phyloP scores from a whole-genome alignment of 2,113 vertebrate species.

The Vulpes lagopus region DNA sequence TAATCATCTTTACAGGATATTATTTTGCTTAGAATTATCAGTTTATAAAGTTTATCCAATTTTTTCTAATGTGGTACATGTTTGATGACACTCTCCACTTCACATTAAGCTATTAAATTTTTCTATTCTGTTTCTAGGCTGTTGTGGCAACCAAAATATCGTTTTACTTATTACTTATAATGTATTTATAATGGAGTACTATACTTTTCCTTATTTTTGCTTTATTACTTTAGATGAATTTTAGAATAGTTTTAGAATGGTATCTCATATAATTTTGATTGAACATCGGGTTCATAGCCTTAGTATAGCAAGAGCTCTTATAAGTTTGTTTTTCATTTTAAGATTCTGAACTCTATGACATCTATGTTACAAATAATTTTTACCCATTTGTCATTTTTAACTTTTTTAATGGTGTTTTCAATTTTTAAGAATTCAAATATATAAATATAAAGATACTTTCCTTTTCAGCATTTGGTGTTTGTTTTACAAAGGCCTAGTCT shows the following conservation, averaged over 20 bases:
- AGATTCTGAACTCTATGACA: background rate
- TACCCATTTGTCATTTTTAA: background rate
- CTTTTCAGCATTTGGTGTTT: background rate
- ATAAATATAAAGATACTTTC: slow-evolving; percentile 24
- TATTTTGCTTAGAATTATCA: slow-evolving; percentile 25
- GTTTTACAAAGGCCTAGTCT: slow-evolving; percentile 7
- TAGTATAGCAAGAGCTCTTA: slow-evolving; percentile 16
- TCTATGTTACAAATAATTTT: background rate
- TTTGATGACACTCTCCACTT: background rate
- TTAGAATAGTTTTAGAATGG: background rate
- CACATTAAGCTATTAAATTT: slow-evolving; percentile 6
- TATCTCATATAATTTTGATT: background rate
- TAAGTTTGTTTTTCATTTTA: slow-evolving; percentile 10
- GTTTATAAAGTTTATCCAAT: slow-evolving; percentile 25
- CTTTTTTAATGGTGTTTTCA: background rate
- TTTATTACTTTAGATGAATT: background rate
- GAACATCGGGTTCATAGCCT: background rate
- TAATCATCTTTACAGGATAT: slow-evolving; percentile 6
- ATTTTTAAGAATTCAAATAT: slow-evolving; percentile 44
- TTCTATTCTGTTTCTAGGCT: slow-evolving; percentile 20
- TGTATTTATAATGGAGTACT: background rate
- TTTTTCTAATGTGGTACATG: background rate
- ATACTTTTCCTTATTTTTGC: background rate
- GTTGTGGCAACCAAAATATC: background rate
- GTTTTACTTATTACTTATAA: slow-evolving; percentile 34